Base-by-base conservation (phyloP, 2,797 vertebrate genomes). In the Carapus acus region DNA sequence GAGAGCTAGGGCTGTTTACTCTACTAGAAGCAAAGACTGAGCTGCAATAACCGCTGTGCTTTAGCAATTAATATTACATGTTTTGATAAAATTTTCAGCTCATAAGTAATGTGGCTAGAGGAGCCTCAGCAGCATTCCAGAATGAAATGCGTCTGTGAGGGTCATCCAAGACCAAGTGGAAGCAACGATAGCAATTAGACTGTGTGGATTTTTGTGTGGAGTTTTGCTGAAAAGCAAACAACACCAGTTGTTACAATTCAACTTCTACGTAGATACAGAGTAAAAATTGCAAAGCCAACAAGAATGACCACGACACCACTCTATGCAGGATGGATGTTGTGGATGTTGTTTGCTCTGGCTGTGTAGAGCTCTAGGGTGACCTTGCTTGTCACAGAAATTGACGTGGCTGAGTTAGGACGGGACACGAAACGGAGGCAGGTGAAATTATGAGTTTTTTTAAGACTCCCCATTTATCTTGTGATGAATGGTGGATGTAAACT, bases 291-390 rank as follows among this genome's bases (percentile, higher is more conserved):
- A n/a, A n/a, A n/a, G 24, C 33, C 34, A 27, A 16, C 8, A 33
- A 23, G 50, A 51, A 19, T 49, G 16, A 67, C 31, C 45, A 50
- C 55, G 49, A 16, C 8, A 6, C 46, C 21, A 58, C 55, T 57
- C n/a, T 43, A 37, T 21, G 27, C n/a, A 62, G 19, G n/a, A 49
- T 12, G 52, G 27, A 6, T 6, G 27, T 29, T 29, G 27, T 29
- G 27, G 6, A 6, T 6, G 6, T 11, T 29, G 27, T 29, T 29
- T 11, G 6, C 6, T 29, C 11, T 29, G 27, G 6, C 11, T 6
- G 27, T 29, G n/a, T n/a, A n/a, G n/a, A n/a, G n/a, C n/a, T n/a
- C n/a, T n/a, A n/a, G n/a, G n/a, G n/a, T n/a, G n/a, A n/a, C n/a
- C n/a, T n/a, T n/a, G n/a, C 27, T 6, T 6, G 27, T 29, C 8